phyloP scores from a whole-genome alignment of 2,797 vertebrate genomes.

The Pseudochaenichthys georgianus region DNA sequence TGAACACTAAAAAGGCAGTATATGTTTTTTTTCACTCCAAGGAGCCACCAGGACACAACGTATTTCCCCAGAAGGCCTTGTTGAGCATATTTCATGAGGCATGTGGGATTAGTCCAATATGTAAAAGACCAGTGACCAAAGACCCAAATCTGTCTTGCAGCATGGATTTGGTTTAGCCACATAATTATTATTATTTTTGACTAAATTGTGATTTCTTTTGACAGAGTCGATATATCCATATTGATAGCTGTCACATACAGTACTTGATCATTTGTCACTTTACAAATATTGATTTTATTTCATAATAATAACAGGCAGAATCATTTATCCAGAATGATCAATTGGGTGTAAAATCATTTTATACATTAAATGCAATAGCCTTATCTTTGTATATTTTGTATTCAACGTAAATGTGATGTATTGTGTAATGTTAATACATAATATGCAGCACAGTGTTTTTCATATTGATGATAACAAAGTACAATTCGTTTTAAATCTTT shows the following conservation, averaged over 20 bases:
- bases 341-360: slow-evolving; percentile 21
- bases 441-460: not conserved
- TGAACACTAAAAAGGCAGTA: not conserved
- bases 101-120: slow-evolving; percentile 8
- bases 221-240: slow-evolving; percentile 17
- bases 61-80: slow-evolving; percentile 1
- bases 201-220: not conserved
- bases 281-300: slow-evolving; percentile 24
- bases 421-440: slow-evolving; percentile 9
- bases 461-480: slow-evolving; percentile 16
- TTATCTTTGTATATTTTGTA: not conserved
- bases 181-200: slow-evolving; percentile 7
- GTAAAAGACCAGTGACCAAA: not conserved
- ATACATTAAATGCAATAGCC: not conserved
- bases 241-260: slow-evolving; percentile 12
- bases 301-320: not conserved
- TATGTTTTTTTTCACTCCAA: slow-evolving; percentile 10
- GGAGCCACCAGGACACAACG: not conserved
- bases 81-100: not conserved
- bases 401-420: slow-evolving; percentile 18
- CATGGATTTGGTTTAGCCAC: not conserved
- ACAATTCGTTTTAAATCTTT: slow-evolving; percentile 11
- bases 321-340: slow-evolving; percentile 12
- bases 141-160: slow-evolving; percentile 12
- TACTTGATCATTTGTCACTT: slow-evolving; percentile 20